Percentiles rank a stretch among this genome's conserved stretches.
Evolutionary conservation across 2,113 vertebrate species (phyloP).

Genomic region (Mugil cephalus): DNA sequence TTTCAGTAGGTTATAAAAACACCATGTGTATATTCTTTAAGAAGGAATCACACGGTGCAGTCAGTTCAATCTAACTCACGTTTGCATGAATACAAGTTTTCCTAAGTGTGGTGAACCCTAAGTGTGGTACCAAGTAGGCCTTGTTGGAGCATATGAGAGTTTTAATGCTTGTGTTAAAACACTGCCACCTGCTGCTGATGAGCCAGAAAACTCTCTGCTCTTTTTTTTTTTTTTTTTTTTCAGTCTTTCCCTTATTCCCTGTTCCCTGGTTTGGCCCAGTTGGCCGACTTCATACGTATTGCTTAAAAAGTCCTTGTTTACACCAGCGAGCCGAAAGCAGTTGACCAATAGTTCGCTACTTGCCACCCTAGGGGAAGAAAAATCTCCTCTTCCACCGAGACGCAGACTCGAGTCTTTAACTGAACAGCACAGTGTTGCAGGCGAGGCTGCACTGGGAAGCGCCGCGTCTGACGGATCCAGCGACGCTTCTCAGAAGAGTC

Average conservation of each 20-base stretch:
- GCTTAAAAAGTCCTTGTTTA: constrained; percentile 27
- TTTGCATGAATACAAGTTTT: not conserved
- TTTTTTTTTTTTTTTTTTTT: too few relatives aligned
- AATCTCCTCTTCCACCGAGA: constrained; percentile 9
- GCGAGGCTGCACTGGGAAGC: not conserved
- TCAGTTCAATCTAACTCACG: not conserved
- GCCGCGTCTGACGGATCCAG: not conserved
- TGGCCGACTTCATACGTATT: constrained; percentile 22
- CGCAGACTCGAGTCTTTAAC: constrained; percentile 1
- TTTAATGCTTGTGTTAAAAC: constrained; percentile 17
- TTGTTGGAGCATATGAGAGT: not conserved
- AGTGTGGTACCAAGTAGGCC: not conserved
- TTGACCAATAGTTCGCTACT: constrained; percentile 1
- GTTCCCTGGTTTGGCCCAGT: not conserved
- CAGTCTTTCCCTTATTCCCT: constrained; percentile 3
- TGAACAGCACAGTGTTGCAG: constrained; percentile 8
- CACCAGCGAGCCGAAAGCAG: not conserved
- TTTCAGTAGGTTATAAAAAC: constrained; percentile 45
- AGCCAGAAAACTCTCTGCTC: too few relatives aligned
- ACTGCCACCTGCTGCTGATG: constrained; percentile 62
- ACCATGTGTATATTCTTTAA: not conserved
- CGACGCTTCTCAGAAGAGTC: constrained; percentile 88
- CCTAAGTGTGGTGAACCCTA: not conserved
- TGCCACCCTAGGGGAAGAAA: not conserved
- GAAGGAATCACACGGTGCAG: not conserved